Evolutionary conservation across 2,113 vertebrate species (phyloP).

Genomic region (Sapayoa aenigma): DNA sequence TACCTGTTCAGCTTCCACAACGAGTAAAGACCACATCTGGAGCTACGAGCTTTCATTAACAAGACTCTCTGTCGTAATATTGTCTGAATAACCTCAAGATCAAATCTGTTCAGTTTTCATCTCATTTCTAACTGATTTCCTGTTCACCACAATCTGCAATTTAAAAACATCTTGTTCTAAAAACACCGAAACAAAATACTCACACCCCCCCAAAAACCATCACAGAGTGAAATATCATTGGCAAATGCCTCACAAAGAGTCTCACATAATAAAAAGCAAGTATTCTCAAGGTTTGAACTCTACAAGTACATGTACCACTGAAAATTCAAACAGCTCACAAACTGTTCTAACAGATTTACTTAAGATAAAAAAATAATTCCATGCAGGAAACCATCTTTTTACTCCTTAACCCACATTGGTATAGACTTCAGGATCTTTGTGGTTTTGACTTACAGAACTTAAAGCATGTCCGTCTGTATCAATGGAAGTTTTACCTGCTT

Average conservation of each 20-base stretch:
- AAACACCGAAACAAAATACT: neutral
- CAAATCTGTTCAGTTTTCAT: neutral
- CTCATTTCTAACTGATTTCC: neutral
- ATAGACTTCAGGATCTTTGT: neutral
- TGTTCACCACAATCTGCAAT: neutral
- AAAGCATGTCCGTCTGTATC: neutral
- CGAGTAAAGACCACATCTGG: neutral
- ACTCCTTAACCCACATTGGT: neutral
- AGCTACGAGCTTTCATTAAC: neutral
- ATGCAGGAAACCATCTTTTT: neutral
- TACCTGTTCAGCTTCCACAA: neutral
- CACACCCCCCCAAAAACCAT: neutral
- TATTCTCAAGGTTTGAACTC: neutral
- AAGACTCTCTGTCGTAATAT: neutral
- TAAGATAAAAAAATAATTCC: neutral
- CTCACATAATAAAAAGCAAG: neutral
- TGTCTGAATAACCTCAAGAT: neutral
- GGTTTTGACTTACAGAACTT: neutral
- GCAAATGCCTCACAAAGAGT: neutral
- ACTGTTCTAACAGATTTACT: neutral
- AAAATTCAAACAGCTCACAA: neutral
- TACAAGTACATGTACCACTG: neutral
- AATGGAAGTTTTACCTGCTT: neutral
- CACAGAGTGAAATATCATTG: neutral
- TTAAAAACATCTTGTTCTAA: neutral